Percentiles rank a stretch among this genome's conserved stretches.
Evolutionary conservation across 2,113 vertebrate genomes (phyloP).

Genomic region (Lamprotornis superbus): DNA sequence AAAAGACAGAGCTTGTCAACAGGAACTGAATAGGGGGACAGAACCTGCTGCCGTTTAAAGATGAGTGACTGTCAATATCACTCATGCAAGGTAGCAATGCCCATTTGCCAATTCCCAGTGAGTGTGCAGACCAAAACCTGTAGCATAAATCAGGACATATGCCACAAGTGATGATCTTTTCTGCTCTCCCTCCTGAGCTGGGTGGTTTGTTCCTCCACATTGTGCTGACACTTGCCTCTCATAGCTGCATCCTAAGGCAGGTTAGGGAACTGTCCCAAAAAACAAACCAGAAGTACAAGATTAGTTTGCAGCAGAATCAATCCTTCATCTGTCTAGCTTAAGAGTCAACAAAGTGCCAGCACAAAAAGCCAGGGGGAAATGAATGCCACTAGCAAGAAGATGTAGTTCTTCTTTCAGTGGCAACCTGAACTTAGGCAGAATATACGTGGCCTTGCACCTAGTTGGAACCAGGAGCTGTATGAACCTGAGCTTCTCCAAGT

Average conservation of each 20-base stretch:
- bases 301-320: background rate
- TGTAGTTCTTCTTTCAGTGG: background rate
- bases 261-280: background rate
- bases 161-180: background rate
- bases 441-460: background rate
- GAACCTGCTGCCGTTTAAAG: background rate
- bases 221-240: background rate
- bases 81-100: background rate
- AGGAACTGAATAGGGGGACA: background rate
- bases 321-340: background rate
- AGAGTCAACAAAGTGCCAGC: background rate
- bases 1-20: background rate
- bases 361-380: background rate
- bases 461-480: background rate
- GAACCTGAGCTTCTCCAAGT: background rate
- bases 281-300: background rate
- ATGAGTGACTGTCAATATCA: background rate
- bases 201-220: background rate
- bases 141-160: background rate
- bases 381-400: background rate
- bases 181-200: background rate
- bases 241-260: background rate
- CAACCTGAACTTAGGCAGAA: background rate
- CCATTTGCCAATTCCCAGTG: background rate
- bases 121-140: background rate